A percentile compares a stretch with the other conserved stretches of the same genome.
Evolutionary conservation across 2,797 vertebrate genomes (phyloP).

Genomic region (Aratinga solstitialis): DNA sequence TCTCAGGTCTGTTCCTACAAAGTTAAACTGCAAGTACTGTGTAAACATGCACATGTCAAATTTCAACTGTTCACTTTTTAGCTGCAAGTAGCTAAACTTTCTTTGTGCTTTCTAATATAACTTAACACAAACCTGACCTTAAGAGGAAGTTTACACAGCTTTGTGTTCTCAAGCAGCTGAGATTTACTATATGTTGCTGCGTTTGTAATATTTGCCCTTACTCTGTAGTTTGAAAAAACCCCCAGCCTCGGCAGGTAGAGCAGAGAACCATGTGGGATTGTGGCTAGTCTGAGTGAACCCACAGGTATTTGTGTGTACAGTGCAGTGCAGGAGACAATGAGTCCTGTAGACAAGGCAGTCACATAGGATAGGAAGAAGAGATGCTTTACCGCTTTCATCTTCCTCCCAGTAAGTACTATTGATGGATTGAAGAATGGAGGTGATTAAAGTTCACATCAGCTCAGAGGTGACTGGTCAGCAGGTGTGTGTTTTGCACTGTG

Average conservation of each 20-base stretch:
- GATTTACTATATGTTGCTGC: slow-evolving; percentile 40
- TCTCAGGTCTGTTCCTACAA: background rate
- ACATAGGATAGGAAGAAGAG: background rate
- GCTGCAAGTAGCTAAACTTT: slow-evolving; percentile 28
- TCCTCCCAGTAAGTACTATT: background rate
- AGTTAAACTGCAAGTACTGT: background rate
- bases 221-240: background rate
- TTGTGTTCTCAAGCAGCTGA: slow-evolving; percentile 26
- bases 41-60: background rate
- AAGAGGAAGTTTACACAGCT: slow-evolving; percentile 64
- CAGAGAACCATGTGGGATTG: background rate
- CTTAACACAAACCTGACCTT: slow-evolving; percentile 59
- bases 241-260: background rate
- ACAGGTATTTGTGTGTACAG: background rate
- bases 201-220: slow-evolving; percentile 40
- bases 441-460: background rate
- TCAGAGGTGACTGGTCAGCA: background rate
- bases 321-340: background rate
- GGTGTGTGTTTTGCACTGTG: fast-evolving
- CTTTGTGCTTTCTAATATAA: slow-evolving; percentile 48
- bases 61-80: slow-evolving; percentile 16
- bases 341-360: background rate
- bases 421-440: background rate
- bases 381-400: background rate
- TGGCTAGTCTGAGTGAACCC: background rate